Conservation (phyloP, 2,113 vertebrate species). For the Erythrocercus mccallii region DNA sequence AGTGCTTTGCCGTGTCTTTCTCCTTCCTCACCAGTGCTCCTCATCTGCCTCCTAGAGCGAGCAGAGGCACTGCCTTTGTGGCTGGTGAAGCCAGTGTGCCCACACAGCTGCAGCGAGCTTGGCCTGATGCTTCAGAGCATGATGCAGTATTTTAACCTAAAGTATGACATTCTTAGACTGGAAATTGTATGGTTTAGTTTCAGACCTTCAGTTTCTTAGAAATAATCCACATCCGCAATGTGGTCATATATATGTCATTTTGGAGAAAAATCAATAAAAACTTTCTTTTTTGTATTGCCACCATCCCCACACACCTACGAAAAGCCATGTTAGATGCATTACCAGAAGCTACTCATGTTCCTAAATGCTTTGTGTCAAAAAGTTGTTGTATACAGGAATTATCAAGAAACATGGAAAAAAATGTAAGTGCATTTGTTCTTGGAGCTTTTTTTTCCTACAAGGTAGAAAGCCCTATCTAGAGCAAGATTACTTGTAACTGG, state of each 20-base stretch:
- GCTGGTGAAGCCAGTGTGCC: neutral
- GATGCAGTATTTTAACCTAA: neutral
- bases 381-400: neutral
- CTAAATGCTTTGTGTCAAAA: neutral
- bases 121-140: neutral
- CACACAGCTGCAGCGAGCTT: neutral
- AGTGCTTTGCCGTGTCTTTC: neutral
- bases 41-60: neutral
- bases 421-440: neutral
- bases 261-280: neutral
- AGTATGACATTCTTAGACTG: neutral
- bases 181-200: neutral
- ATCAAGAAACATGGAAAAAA: neutral
- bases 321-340: neutral
- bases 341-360: neutral
- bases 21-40: neutral
- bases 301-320: neutral
- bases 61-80: neutral
- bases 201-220: neutral
- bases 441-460: neutral
- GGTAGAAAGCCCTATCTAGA: neutral
- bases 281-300: neutral
- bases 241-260: neutral
- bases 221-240: neutral
- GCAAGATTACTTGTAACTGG: neutral